Conservation (phyloP, 1,140 invertebrate genomes). For the Penaeus japonicus region DNA sequence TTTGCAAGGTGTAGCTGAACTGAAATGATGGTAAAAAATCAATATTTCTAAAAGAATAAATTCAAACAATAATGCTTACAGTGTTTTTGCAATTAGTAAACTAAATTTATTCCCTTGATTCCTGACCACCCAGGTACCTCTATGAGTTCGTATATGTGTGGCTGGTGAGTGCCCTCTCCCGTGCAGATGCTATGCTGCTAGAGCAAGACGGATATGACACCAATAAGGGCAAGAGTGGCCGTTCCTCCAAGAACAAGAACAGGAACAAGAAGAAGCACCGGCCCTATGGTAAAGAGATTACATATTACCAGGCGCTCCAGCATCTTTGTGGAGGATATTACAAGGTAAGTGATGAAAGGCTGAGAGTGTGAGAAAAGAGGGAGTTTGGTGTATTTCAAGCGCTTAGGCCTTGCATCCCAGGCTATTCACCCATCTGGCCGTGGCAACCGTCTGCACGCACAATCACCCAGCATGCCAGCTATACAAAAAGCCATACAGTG, state of each 20-base stretch:
- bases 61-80: too few species aligned
- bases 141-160: slow-evolving; percentile 95
- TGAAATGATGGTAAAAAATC: too few species aligned
- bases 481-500: too few species aligned
- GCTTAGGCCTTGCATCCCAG: background rate
- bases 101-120: too few species aligned
- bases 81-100: too few species aligned
- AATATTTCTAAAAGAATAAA: too few species aligned
- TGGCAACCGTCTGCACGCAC: too few species aligned
- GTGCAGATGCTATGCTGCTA: slow-evolving; percentile 84
- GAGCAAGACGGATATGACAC: slow-evolving; percentile 76
- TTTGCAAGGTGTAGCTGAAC: too few species aligned
- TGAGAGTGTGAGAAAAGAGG: too few species aligned
- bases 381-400: background rate
- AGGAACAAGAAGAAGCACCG: slow-evolving; percentile 73
- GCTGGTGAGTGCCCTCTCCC: slow-evolving; percentile 86
- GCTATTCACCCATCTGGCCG: too few species aligned
- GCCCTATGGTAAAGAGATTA: slow-evolving; percentile 82
- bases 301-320: slow-evolving; percentile 87
- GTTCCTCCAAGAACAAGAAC: slow-evolving; percentile 61
- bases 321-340: slow-evolving; percentile 95
- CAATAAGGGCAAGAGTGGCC: slow-evolving; percentile 59
- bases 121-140: slow-evolving; percentile 75
- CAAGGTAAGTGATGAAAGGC: slow-evolving; percentile 71
- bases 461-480: too few species aligned